Evolutionary conservation across 2,888 invertebrate species (phyloP).

Genomic region (Calameuta filiformis): DNA sequence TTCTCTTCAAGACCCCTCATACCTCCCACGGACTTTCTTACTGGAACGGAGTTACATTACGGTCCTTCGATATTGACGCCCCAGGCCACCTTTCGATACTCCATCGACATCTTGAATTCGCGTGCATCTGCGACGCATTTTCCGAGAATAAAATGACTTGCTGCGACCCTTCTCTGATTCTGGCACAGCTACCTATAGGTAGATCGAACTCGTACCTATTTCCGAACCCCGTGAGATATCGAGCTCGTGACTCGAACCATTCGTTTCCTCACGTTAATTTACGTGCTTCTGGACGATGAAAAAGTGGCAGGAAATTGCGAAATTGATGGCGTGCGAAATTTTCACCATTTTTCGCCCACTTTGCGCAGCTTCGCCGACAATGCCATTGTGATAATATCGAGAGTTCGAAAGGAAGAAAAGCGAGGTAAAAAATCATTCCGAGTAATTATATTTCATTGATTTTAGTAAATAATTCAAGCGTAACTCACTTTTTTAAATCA

Average conservation of each 20-base stretch:
- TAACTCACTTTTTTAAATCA: background rate
- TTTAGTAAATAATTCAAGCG: background rate
- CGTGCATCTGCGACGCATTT: background rate
- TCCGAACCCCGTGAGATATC: background rate
- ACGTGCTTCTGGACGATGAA: background rate
- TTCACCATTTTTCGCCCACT: background rate
- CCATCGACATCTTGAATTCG: background rate
- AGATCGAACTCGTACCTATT: background rate
- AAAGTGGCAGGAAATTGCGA: background rate
- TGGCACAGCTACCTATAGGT: background rate
- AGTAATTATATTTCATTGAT: background rate
- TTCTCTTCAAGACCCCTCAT: background rate
- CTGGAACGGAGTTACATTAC: background rate
- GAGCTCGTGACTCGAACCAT: background rate
- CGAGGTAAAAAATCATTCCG: background rate
- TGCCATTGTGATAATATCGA: background rate
- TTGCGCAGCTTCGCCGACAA: background rate
- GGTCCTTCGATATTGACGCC: background rate
- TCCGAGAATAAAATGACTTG: background rate
- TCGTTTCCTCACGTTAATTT: background rate
- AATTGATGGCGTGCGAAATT: background rate
- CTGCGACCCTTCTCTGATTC: background rate
- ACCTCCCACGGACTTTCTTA: background rate
- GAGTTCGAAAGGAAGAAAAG: background rate
- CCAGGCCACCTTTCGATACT: background rate